Evolutionary conservation across 2,888 invertebrate species (phyloP), one percentile per base, ranked within the genome.

Genomic region (Caenorhabditis sp.): DNA sequence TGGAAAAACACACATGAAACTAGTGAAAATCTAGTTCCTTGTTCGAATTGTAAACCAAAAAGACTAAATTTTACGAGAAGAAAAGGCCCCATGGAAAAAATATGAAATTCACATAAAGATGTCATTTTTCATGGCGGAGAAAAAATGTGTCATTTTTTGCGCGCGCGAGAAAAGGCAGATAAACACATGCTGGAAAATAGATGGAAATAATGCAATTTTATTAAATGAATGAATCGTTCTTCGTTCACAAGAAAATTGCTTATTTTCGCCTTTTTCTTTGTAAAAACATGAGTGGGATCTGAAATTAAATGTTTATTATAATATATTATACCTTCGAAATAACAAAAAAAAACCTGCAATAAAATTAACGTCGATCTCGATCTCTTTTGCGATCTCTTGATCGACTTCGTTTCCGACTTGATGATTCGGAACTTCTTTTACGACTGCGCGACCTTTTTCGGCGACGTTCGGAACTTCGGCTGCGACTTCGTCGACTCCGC

Each of bases 401-500:
- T 43, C 43, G 7, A 43, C 43, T 43, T 43, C 43, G 12, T 43
- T 14, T 67, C 43, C 62, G 62, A 8, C 52, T 67, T 43, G 58
- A 49, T 23, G 63, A 53, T 31, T 31, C 31, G 10, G 31, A 31
- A 10, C 31, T 31, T 31, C 10, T 31, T 10, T 31, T 31, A 5
- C 8, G 49, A 49, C 49, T 49, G 17, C 49, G 17, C 20, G 49
- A 49, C 14, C 49, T 5, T 17, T 49, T 49, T 14, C 49, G 49
- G 17, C 49, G 49, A 49, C 49, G 49, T 49, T 49, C 49, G 49
- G n/a, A 14, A 49, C 49, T 49, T 5, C 49, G 49, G 14, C 49
- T 49, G 4, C 49, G 17, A 49, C 49, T 49, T 49, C 49, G 49
- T n/a, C 49, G 49, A 49, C 49, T 38, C 7, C 38, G 49, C 49